These are phyloP conservation scores for Etheostoma spectabile DNA, from an alignment of 2,113 vertebrate genomes.

Conservation along the genomic window DNA sequence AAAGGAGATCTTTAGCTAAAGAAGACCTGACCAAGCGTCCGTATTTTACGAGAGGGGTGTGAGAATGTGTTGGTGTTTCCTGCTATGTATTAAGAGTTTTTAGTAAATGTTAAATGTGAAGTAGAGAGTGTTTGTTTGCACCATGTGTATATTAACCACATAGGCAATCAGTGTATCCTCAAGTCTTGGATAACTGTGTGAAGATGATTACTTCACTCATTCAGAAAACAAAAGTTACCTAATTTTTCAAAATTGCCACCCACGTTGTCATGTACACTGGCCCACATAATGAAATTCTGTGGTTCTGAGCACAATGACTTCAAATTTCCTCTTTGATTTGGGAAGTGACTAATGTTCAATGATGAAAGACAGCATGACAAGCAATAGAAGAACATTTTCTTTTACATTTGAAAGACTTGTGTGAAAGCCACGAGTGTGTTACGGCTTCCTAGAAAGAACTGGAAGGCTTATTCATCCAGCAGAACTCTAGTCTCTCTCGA, in stretches of 20 bases:
- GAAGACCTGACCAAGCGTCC: no score
- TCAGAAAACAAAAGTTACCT: conserved; percentile 63
- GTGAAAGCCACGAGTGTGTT: neutral
- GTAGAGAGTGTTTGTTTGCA: conserved; percentile 49
- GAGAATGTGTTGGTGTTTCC: conserved; percentile 2
- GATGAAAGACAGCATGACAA: conserved; percentile 36
- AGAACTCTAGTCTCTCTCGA: conserved; percentile 7
- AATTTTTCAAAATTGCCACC: conserved; percentile 61
- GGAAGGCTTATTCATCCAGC: conserved; percentile 28
- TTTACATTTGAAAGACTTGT: conserved; percentile 15
- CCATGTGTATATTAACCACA: conserved; percentile 56
- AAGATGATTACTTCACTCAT: conserved; percentile 45
- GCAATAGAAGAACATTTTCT: conserved; percentile 21
- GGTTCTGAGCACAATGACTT: conserved; percentile 48
- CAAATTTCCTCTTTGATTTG: conserved; percentile 43
- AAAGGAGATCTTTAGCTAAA: no score
- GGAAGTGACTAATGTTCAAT: conserved; percentile 13
- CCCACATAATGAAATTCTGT: conserved; percentile 44
- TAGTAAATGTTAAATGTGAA: conserved; percentile 45
- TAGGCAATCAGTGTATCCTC: conserved; percentile 55
- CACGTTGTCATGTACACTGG: conserved; percentile 38
- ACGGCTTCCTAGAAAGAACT: conserved; percentile 24
- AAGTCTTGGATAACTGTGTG: conserved; percentile 32
- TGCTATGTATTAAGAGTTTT: conserved; percentile 29
- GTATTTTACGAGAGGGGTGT: no score